Base-by-base conservation (phyloP, 2,797 vertebrate species). In the Babyrousa celebensis region DNA sequence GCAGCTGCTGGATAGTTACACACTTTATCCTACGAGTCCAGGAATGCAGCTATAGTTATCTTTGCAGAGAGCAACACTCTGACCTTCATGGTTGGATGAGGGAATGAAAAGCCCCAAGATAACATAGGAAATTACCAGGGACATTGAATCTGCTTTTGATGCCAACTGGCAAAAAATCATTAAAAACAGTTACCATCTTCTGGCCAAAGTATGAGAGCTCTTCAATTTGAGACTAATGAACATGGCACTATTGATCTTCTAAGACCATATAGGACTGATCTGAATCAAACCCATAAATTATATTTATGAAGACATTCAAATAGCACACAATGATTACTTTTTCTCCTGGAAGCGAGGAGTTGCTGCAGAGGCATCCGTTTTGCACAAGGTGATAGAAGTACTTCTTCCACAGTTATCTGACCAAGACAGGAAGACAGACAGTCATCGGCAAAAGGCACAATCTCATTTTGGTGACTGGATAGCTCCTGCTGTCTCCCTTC, bases 261-360 rank as follows among this genome's bases (percentile, higher is more conserved):
- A 94, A 97, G 89, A 96, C 91, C 43, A 23, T 83, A 75, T 60
- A 60, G 91, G 60, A 95, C 87, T 95, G 96, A 97, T 96, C 97
- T 95, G 91, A 95, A 95, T 93, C 95, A 56, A 91, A 94, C 63
- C 43, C 56, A 94, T 98, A 97, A 97, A 93, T 97, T 96, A 72
- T 40, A 77, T 97, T 97, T 97, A 98, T 98, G 95, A 97, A 97
- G 96, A 97, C 97, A 97, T 97, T 96, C 96, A 97, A 97, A 97
- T 93, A 96, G 89, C 95, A 92, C 40, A 85, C 86, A 91, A 94
- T 96, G 95, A 97, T 97, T 97, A 89, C 96, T 93, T 98, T 93
- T 97, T 79, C 86, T 87, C 80, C 70, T 92, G 68, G 92, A 97
- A 95, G 63, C 67, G 63, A 86, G 10, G 43, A 91, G 58, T 78